Conservation (phyloP, 1,140 invertebrate genomes). For the Orius insidiosus region DNA sequence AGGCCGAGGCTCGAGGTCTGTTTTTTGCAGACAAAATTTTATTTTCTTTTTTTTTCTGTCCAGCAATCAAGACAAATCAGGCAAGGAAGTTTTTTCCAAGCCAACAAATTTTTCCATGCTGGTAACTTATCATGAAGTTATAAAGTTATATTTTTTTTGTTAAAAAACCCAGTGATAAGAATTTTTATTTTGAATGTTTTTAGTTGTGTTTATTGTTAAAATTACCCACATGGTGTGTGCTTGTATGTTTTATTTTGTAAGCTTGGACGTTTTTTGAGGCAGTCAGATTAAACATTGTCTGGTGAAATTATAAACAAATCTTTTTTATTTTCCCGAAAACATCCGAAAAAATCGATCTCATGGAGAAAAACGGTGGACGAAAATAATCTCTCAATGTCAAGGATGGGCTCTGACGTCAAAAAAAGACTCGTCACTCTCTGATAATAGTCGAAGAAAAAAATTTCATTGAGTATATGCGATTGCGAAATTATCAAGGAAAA, state of each 20-base stretch:
- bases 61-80: conserved; percentile 2
- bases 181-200: conserved; percentile 14
- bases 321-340: no score
- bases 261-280: conserved; percentile 41
- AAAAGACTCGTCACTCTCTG: no score
- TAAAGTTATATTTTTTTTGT: conserved; percentile 13
- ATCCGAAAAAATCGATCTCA: no score
- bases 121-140: conserved; percentile 13
- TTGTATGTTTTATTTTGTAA: conserved; percentile 30
- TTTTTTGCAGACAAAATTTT: not conserved
- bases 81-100: not conserved
- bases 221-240: conserved; percentile 20
- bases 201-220: conserved; percentile 9
- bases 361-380: no score
- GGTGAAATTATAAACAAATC: conserved; percentile 29
- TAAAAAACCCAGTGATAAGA: conserved; percentile 17
- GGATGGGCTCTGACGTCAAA: no score
- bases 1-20: conserved; percentile 1
- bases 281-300: conserved; percentile 52
- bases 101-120: conserved; percentile 14
- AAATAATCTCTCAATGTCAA: no score
- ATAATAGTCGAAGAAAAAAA: no score
- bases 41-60: not conserved
- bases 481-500: no score
- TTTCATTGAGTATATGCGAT: no score